Evolutionary conservation across 2,888 invertebrate genomes (phyloP).

Genomic region (Trichogramma dendrolimi): DNA sequence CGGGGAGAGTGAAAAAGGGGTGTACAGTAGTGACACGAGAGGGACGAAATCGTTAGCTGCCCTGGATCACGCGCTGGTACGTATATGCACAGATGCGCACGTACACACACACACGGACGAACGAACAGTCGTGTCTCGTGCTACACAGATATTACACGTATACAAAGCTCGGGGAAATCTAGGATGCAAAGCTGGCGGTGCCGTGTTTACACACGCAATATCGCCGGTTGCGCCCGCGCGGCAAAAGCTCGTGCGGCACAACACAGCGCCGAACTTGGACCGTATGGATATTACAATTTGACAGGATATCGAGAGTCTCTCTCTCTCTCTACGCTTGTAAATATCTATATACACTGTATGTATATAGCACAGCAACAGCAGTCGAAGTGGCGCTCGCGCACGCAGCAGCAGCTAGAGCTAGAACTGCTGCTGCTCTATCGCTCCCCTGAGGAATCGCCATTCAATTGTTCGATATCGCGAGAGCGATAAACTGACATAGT

Average conservation of each 20-base stretch:
- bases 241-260: constrained; percentile 27
- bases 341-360: too few species aligned
- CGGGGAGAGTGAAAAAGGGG: too few species aligned
- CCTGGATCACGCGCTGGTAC: too few species aligned
- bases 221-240: constrained; percentile 10
- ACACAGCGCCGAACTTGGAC: constrained; percentile 25
- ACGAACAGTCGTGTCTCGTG: too few species aligned
- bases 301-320: constrained; percentile 32
- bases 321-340: constrained; percentile 9
- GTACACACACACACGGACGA: neutral
- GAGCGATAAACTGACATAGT: constrained; percentile 32
- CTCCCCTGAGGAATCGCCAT: constrained; percentile 45
- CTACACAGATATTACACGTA: too few species aligned
- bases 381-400: too few species aligned
- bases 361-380: too few species aligned
- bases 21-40: too few species aligned
- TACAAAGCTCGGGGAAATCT: too few species aligned
- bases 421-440: constrained; percentile 33
- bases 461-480: constrained; percentile 44
- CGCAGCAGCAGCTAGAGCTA: too few species aligned
- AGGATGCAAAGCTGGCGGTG: too few species aligned
- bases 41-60: too few species aligned
- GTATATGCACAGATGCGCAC: neutral
- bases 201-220: constrained; percentile 7
- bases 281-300: constrained; percentile 40